Evolutionary conservation across 37 sponge, comb jelly and placozoan species (phyloP).

Genomic region (Halichondria panicea): DNA sequence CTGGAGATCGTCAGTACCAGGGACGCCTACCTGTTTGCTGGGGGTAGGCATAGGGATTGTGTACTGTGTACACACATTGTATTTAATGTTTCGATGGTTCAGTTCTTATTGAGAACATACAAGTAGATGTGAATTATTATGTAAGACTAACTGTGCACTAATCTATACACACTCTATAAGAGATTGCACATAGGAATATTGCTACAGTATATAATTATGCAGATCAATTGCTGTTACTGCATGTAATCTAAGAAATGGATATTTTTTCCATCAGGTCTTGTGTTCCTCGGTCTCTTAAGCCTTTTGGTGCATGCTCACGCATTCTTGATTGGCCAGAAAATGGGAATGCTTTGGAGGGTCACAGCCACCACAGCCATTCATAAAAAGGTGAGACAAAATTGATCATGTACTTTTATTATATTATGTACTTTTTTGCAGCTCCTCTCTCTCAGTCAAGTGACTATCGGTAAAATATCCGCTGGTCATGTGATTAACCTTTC

Average conservation of each 20-base stretch:
- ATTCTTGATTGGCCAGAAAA: constrained; percentile 22
- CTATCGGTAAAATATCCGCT: constrained; percentile 57
- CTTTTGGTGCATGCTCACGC: constrained; percentile 23
- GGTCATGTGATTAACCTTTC: constrained; percentile 80
- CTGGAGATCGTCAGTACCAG: constrained; percentile 20
- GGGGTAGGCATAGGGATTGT: constrained; percentile 32
- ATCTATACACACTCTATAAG: too few species aligned
- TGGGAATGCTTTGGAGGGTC: constrained; percentile 54
- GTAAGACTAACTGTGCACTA: too few species aligned
- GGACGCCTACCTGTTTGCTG: constrained; percentile 67
- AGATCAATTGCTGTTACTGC: not conserved
- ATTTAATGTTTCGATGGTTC: too few species aligned
- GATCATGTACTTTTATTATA: not conserved
- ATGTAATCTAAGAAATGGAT: too few species aligned
- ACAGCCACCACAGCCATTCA: constrained; percentile 54
- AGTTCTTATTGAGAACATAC: too few species aligned
- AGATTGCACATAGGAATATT: too few species aligned
- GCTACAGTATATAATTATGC: not conserved
- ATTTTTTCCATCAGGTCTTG: constrained; percentile 32
- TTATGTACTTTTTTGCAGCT: not conserved
- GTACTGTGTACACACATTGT: too few species aligned
- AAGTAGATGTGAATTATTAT: not conserved
- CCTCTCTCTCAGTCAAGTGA: constrained; percentile 57
- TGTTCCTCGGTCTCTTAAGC: constrained; percentile 7
- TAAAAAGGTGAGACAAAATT: not conserved